These are phyloP conservation scores for Heliconius himera DNA, from an alignment of 1,140 invertebrate genomes.

Conservation along the genomic window DNA sequence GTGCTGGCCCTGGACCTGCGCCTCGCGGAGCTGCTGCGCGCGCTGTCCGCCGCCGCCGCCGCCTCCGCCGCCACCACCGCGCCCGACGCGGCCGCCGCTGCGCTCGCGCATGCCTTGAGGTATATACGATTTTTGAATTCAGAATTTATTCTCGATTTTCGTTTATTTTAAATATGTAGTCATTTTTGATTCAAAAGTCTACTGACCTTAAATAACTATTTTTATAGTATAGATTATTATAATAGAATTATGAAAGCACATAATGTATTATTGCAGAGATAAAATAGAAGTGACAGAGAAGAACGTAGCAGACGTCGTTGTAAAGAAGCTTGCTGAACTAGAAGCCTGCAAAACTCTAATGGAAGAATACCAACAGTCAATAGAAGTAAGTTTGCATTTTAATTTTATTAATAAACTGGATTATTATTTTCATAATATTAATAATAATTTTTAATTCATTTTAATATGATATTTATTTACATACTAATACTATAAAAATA, in stretches of 20 bases:
- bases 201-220: no score
- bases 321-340: constrained; percentile 72
- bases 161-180: background rate
- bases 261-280: constrained; percentile 56
- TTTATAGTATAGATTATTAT: no score
- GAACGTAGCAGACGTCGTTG: constrained; percentile 73
- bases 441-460: no score
- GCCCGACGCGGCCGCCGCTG: constrained; percentile 79
- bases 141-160: background rate
- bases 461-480: no score
- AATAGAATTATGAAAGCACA: background rate
- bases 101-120: constrained; percentile 83
- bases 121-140: constrained; percentile 16
- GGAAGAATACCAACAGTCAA: constrained; percentile 70
- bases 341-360: constrained; percentile 71
- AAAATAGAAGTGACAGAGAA: constrained; percentile 72
- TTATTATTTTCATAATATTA: no score
- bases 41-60: constrained; percentile 79
- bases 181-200: no score
- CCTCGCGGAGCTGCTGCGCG: constrained; percentile 88
- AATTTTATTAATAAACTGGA: no score
- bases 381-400: constrained; percentile 62
- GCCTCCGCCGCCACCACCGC: constrained; percentile 81
- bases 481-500: no score
- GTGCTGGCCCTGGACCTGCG: constrained; percentile 82